Evolutionary conservation across 2,797 vertebrate species (phyloP).

Genomic region (Hydrophis major): DNA sequence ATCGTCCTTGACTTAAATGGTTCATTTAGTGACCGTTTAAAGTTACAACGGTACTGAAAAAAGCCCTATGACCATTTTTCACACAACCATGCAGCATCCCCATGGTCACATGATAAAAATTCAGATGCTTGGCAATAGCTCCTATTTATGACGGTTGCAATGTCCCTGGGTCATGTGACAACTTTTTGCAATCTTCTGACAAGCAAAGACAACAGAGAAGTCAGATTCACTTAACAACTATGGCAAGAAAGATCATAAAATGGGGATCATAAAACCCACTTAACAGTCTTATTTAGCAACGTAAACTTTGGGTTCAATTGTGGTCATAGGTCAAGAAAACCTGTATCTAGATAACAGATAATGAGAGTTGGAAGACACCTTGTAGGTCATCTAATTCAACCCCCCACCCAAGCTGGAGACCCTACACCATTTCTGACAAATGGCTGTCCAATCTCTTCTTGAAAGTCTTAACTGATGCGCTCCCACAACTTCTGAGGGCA

Average conservation of each 20-base stretch:
- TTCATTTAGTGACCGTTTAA: not conserved
- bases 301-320: not conserved
- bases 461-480: too few relatives aligned
- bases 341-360: not conserved
- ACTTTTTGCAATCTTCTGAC: not conserved
- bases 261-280: not conserved
- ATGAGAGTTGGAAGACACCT: too few relatives aligned
- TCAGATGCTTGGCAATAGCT: not conserved
- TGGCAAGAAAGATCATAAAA: not conserved
- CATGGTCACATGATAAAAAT: not conserved
- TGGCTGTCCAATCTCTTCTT: too few relatives aligned
- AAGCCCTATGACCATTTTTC: not conserved
- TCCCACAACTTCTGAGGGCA: too few relatives aligned
- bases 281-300: not conserved
- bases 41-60: not conserved
- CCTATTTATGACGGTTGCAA: not conserved
- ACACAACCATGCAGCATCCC: not conserved
- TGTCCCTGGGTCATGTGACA: not conserved
- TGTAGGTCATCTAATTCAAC: too few relatives aligned
- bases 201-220: not conserved
- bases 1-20: not conserved
- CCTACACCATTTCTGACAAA: too few relatives aligned
- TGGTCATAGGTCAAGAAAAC: not conserved
- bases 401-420: too few relatives aligned
- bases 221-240: not conserved